These are phyloP conservation scores for Drosophila willistoni DNA, from an alignment of 1,140 invertebrate species.

Conservation along the genomic window DNA sequence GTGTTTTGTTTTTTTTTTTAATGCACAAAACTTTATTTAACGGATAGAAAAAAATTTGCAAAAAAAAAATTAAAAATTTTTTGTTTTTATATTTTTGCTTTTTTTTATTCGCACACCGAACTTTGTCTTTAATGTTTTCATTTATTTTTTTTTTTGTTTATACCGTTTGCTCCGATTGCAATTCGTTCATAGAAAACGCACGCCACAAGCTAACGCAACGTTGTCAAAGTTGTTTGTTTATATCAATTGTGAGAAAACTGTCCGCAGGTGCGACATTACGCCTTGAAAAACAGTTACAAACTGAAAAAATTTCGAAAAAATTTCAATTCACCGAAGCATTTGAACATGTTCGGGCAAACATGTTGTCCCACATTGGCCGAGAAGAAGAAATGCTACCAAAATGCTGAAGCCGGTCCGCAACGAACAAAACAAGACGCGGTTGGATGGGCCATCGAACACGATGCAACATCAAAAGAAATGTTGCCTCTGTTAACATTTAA, in stretches of 20 bases:
- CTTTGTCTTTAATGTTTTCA: background rate
- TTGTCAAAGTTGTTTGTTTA: constrained; percentile 33
- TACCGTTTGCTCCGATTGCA: constrained; percentile 12
- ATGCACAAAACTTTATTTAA: constrained; percentile 9
- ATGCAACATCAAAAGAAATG: constrained; percentile 5
- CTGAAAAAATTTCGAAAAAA: no score
- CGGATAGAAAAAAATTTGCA: constrained; percentile 8
- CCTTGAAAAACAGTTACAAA: no score
- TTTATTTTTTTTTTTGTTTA: background rate
- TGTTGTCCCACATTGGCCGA: no score
- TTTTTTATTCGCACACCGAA: background rate
- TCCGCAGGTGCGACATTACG: no score
- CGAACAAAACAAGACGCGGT: constrained; percentile 51
- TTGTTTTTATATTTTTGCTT: background rate
- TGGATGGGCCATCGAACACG: constrained; percentile 10
- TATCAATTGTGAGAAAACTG: no score
- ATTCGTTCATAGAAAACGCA: constrained; percentile 61
- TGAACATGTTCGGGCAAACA: background rate
- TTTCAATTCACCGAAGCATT: no score
- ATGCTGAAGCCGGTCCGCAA: constrained; percentile 25
- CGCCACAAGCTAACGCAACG: constrained; percentile 65
- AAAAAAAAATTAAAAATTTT: constrained; percentile 1
- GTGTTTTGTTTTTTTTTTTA: background rate
- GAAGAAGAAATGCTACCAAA: background rate
- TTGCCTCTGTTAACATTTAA: constrained; percentile 22